These are phyloP conservation scores for Stigmatopora nigra DNA, from an alignment of 2,113 vertebrate species.

Conservation along the genomic window DNA sequence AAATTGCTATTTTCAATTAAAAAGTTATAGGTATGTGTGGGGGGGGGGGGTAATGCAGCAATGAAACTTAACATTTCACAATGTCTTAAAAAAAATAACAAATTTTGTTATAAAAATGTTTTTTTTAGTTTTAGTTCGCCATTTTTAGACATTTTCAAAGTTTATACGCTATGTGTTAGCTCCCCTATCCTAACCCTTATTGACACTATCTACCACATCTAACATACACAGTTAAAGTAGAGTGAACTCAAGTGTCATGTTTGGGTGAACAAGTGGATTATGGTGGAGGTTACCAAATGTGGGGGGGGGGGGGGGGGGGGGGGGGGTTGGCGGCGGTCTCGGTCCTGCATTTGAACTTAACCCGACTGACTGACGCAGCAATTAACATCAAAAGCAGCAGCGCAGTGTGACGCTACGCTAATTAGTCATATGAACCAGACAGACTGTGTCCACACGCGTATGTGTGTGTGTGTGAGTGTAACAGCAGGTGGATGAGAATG, in stretches of 20 bases:
- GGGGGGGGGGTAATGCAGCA: neutral
- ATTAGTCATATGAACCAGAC: conserved; percentile 98
- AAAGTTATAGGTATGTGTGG: too few species aligned
- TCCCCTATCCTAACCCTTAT: neutral
- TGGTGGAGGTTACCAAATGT: neutral
- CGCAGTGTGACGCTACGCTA: conserved; percentile 88
- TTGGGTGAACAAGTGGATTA: conserved; percentile 3
- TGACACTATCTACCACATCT: neutral
- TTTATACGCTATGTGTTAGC: neutral
- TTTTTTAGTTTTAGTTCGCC: too few species aligned
- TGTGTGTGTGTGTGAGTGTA: conserved; percentile 26
- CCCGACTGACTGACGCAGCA: conserved; percentile 80
- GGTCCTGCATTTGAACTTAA: conserved; percentile 86
- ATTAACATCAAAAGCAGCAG: conserved; percentile 85
- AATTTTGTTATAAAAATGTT: too few species aligned
- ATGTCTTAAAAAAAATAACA: too few species aligned
- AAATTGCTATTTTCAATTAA: too few species aligned
- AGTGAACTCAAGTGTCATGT: conserved; percentile 1
- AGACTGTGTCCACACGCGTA: conserved; percentile 38
- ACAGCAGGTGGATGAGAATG: conserved; percentile 49
- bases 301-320: neutral
- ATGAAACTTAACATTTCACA: neutral
- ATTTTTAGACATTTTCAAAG: neutral
- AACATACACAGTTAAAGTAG: neutral
- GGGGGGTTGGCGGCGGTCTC: conserved; percentile 37